Percentiles rank a stretch among this genome's conserved stretches.
Conservation (phyloP, 2,888 invertebrate species). For the Flabesymbios commensalis region DNA sequence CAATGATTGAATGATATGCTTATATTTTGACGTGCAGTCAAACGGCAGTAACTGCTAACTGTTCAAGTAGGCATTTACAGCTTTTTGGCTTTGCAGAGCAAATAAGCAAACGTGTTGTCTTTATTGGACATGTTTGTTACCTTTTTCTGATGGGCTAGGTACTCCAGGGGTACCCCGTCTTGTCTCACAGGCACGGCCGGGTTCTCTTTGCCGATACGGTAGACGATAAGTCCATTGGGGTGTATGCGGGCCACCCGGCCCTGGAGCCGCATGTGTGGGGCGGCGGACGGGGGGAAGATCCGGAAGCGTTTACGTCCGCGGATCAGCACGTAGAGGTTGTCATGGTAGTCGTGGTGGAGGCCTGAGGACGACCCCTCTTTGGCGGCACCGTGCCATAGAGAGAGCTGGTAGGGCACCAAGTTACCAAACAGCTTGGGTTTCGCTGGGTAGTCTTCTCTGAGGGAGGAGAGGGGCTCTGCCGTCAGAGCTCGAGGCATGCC, state of each 20-base stretch:
- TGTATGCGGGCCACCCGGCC: conserved; percentile 18
- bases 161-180: conserved; percentile 24
- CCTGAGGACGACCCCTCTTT: conserved; percentile 21
- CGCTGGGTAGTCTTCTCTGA: conserved; percentile 19
- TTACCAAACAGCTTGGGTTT: conserved; percentile 15
- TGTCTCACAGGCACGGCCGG: conserved; percentile 9
- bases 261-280: conserved; percentile 8
- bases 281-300: conserved; percentile 21
- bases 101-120: no score
- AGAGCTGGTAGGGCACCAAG: conserved; percentile 24
- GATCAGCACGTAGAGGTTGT: conserved; percentile 27
- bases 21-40: no score
- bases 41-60: no score
- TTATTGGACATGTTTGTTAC: conserved; percentile 4
- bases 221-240: conserved; percentile 24
- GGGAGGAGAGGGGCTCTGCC: conserved; percentile 13
- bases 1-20: no score
- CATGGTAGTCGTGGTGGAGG: conserved; percentile 29
- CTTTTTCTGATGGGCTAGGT: conserved; percentile 14
- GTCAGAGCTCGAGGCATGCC: conserved; percentile 18
- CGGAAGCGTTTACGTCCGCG: conserved; percentile 25
- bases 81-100: no score
- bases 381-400: conserved; percentile 25
- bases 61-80: no score
- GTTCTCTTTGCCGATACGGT: conserved; percentile 9